Evolutionary conservation across 2,113 vertebrate species (phyloP).

Genomic region (Aix galericulata): DNA sequence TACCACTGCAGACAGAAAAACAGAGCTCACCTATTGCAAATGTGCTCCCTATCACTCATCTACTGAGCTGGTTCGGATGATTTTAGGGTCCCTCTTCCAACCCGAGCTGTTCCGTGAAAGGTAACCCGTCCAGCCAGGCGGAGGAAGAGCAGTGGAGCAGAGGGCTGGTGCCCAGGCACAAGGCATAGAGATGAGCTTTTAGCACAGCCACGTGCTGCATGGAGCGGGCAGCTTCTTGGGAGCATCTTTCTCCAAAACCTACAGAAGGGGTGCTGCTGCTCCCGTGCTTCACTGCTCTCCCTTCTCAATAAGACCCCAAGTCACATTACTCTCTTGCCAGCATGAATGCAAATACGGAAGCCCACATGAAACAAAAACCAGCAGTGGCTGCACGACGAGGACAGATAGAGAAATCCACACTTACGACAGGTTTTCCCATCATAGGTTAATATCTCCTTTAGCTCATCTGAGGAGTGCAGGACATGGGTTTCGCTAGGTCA

Average conservation of each 20-base stretch:
- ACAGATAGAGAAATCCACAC: background rate
- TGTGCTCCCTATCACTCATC: background rate
- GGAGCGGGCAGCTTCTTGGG: background rate
- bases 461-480: background rate
- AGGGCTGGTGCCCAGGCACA: background rate
- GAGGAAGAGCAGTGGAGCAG: background rate
- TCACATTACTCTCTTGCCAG: fast-evolving
- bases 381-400: background rate
- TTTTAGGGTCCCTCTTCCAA: no score
- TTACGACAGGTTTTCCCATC: background rate
- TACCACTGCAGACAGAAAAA: background rate
- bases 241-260: background rate
- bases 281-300: fast-evolving
- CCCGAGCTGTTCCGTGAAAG: background rate
- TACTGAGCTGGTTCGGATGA: background rate
- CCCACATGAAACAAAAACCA: background rate
- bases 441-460: background rate
- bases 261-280: fast-evolving
- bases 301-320: background rate
- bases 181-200: background rate
- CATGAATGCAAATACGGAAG: background rate
- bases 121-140: background rate
- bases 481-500: background rate
- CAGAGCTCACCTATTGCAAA: background rate
- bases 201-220: fast-evolving